These are phyloP conservation scores for Nesogale talazaci DNA, from an alignment of 2,113 vertebrate species.

Conservation along the genomic window DNA sequence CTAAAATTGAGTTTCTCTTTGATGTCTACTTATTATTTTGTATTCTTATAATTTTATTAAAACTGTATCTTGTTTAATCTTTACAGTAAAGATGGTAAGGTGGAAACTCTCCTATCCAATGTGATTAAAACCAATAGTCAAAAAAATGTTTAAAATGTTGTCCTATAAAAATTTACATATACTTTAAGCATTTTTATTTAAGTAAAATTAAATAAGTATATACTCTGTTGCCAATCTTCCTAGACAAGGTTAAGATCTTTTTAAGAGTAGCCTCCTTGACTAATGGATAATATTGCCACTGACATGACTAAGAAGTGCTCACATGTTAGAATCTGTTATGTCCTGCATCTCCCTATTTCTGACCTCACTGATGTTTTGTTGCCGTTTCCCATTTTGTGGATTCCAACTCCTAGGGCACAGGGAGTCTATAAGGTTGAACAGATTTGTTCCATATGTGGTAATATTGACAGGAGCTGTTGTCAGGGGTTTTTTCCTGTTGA, in stretches of 20 bases:
- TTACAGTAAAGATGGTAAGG: neutral
- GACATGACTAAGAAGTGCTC: too few relatives aligned
- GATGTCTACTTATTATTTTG: neutral
- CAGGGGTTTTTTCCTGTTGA: too few relatives aligned
- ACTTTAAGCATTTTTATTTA: neutral
- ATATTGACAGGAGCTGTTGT: too few relatives aligned
- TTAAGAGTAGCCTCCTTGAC: neutral
- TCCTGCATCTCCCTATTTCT: neutral
- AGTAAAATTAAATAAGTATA: neutral
- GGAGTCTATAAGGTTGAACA: too few relatives aligned
- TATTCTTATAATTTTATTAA: neutral
- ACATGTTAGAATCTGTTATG: neutral
- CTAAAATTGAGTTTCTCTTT: neutral
- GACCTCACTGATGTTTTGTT: neutral
- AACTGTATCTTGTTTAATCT: neutral
- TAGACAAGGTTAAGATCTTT: neutral
- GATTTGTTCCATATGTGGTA: too few relatives aligned
- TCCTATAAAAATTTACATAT: neutral
- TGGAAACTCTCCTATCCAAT: neutral
- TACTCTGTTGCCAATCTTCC: neutral
- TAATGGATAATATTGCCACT: neutral
- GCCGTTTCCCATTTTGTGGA: too few relatives aligned
- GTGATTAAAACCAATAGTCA: neutral
- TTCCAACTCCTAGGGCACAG: too few relatives aligned
- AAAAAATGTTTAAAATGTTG: neutral